Percentiles rank a stretch among this genome's conserved stretches.
Evolutionary conservation across 2,888 invertebrate species (phyloP).

Genomic region (Hypselothyrea guttata): DNA sequence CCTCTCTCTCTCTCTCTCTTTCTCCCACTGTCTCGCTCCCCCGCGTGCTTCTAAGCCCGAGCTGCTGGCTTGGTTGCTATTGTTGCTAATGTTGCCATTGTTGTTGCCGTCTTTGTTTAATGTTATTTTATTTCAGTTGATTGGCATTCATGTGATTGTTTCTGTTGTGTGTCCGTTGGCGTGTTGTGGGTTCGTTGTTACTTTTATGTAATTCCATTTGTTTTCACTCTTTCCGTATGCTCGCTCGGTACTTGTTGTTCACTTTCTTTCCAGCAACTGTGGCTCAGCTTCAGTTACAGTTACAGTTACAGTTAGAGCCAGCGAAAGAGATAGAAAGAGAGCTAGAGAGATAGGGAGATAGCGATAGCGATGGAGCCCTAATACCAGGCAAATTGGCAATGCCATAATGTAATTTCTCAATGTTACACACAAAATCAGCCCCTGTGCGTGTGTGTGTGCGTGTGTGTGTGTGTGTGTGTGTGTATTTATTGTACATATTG

Average conservation of each 20-base stretch:
- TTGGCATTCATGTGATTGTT: slow-evolving; percentile 66
- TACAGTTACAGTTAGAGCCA: not conserved
- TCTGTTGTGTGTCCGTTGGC: not conserved
- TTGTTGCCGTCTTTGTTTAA: slow-evolving; percentile 18
- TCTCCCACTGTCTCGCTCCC: not conserved
- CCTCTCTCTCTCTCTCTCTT: slow-evolving; percentile 10
- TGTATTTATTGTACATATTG: slow-evolving; percentile 27
- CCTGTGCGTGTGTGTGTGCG: not conserved
- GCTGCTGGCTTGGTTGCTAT: slow-evolving; percentile 40
- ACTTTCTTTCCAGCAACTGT: slow-evolving; percentile 57
- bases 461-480: not conserved
- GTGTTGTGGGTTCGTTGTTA: slow-evolving; percentile 75
- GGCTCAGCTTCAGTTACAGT: not conserved
- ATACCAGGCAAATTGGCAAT: slow-evolving; percentile 41
- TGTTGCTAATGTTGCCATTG: slow-evolving; percentile 10
- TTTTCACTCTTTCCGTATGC: slow-evolving; percentile 51
- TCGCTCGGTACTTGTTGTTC: slow-evolving; percentile 41
- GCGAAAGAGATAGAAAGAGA: not conserved
- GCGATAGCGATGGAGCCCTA: slow-evolving; percentile 10
- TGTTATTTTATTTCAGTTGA: slow-evolving; percentile 30
- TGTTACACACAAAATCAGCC: slow-evolving; percentile 18
- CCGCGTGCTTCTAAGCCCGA: slow-evolving; percentile 33
- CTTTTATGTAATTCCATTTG: slow-evolving; percentile 77
- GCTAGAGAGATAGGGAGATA: not conserved
- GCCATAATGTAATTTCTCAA: slow-evolving; percentile 43